Base-by-base conservation (phyloP, 1,140 invertebrate genomes). In the Drosophila grimshawi region DNA sequence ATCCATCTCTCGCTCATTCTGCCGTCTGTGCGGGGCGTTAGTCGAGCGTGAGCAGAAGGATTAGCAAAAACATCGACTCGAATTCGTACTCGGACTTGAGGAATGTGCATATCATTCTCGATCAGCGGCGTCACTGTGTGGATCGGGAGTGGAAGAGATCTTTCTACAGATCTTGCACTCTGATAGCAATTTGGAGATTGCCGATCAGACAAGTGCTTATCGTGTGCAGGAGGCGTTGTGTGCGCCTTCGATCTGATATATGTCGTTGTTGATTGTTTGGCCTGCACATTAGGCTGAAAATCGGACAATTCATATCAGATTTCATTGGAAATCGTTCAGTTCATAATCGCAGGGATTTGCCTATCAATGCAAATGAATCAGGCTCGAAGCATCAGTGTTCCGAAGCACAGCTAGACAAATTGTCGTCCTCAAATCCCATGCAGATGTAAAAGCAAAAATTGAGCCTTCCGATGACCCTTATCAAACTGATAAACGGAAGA, bases 21-120 rank as follows among this genome's bases (percentile, higher is more conserved):
- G 19, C 19, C 19, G 72, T 88, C 82, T 86, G 71, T 46, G 37
- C 60, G 33, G 85, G 83, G 83, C 83, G 83, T 86, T 86, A 69
- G 80, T 68, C 45, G 51, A 43, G 65, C 48, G 62, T 67, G 60
- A 63, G 45, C 59, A 68, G 67, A 68, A 73, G 88, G 88, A 90
- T 90, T 90, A 90, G 76, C 32, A 48, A 45, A 49, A 68, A 52
- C 51, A 57, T n/a, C 46, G 45, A 46, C 19, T 46, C 41, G 46
- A 29, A 27, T 7, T 49, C 48, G 29, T 27, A 55, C 43, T 64
- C 35, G 43, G 30, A 43, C 64, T 46, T 35, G 29, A 41, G 60
- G 76, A 90, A 91, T 80, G 80, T 90, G 86, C 86, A 90, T 86
- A 90, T 90, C 86, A 90, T 89, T 62, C 63, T 61, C 60, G 67